phyloP scores from a whole-genome alignment of 2,113 vertebrate genomes.

The Catharus minimus region DNA sequence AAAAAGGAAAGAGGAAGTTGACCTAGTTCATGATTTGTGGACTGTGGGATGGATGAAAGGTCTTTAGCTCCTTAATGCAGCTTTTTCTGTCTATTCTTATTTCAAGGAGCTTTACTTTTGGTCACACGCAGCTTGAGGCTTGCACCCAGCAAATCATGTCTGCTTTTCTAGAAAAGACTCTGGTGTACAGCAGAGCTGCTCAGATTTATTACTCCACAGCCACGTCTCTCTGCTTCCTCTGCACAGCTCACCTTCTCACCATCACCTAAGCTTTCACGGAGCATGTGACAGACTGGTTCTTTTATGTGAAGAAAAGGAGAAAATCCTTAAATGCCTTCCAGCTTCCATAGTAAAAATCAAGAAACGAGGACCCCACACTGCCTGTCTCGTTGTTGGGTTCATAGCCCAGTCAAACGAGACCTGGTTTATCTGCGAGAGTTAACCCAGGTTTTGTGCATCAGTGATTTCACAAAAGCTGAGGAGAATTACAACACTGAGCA shows the following conservation, averaged over 20 bases:
- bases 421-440: neutral
- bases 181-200: neutral
- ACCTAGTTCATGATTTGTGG: neutral
- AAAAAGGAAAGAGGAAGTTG: neutral
- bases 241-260: neutral
- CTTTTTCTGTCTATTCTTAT: neutral
- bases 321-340: neutral
- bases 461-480: neutral
- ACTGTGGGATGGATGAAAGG: neutral
- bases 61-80: neutral
- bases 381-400: rapidly evolving
- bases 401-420: rapidly evolving
- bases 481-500: no score
- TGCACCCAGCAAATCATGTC: neutral
- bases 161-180: neutral
- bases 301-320: neutral
- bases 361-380: neutral
- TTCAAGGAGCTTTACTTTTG: neutral
- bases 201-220: neutral
- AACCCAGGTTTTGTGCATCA: rapidly evolving
- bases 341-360: neutral
- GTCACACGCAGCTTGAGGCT: neutral
- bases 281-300: neutral
- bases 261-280: neutral
- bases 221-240: rapidly evolving